phyloP scores from a whole-genome alignment of 2,113 vertebrate genomes.

The Vanacampus margaritifer region DNA sequence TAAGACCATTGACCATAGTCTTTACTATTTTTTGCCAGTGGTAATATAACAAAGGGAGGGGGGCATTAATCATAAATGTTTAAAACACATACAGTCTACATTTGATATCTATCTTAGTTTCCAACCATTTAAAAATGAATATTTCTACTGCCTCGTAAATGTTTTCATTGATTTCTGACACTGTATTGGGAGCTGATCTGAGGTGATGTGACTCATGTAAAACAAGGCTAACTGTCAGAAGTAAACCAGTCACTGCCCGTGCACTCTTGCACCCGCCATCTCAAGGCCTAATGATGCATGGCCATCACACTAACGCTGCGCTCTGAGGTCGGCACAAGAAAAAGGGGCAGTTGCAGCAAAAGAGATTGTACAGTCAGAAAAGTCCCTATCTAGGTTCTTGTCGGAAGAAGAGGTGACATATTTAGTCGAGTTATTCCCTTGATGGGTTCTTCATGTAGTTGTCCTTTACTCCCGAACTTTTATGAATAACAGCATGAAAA shows the following conservation, averaged over 20 bases:
- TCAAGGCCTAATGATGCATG: constrained; percentile 78
- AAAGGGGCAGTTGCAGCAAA: constrained; percentile 70
- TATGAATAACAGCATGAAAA: constrained; percentile 57
- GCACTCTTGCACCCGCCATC: constrained; percentile 72
- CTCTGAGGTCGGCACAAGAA: constrained; percentile 70
- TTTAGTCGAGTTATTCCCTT: constrained; percentile 69
- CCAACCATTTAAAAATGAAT: not conserved
- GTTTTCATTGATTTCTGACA: constrained; percentile 67
- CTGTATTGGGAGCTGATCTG: constrained; percentile 61
- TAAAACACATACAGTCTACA: not conserved
- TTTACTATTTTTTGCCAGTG: not conserved
- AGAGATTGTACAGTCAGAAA: constrained; percentile 74
- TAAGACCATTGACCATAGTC: not conserved
- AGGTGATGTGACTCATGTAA: constrained; percentile 78
- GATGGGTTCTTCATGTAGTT: constrained; percentile 51
- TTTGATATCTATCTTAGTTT: not conserved
- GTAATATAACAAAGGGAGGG: not conserved
- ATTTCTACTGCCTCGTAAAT: constrained; percentile 44
- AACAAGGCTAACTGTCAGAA: constrained; percentile 76
- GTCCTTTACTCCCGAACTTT: constrained; percentile 47
- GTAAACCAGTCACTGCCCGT: constrained; percentile 67
- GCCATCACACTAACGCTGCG: constrained; percentile 73
- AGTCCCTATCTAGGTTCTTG: constrained; percentile 64
- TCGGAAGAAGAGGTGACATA: constrained; percentile 69
- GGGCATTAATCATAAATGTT: not conserved